Conservation (phyloP, 2,797 vertebrate species). For the Megalops cyprinoides region DNA sequence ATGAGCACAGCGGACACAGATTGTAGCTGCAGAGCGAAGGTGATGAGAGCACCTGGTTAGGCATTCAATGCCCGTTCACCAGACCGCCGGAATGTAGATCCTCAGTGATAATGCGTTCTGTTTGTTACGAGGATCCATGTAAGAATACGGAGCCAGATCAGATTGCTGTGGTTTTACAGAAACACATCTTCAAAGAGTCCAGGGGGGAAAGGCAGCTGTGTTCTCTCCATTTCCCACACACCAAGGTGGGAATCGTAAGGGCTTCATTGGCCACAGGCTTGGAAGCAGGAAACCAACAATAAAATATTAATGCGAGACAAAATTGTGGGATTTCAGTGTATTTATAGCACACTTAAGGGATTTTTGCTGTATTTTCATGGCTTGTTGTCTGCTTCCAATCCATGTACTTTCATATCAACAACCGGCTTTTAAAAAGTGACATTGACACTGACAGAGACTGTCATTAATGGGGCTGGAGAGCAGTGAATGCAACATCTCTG, state of each 20-base stretch:
- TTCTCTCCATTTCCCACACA: conserved; percentile 35
- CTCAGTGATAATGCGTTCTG: neutral
- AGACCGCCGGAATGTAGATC: neutral
- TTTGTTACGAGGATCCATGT: neutral
- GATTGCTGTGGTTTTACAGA: conserved; percentile 19
- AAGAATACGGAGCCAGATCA: neutral
- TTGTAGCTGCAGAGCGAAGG: too few species aligned
- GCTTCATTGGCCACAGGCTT: conserved; percentile 46
- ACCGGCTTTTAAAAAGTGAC: conserved; percentile 61
- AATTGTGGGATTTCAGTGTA: conserved; percentile 52
- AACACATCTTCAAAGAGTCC: conserved; percentile 27
- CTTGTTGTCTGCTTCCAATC: conserved; percentile 55
- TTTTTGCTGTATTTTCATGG: conserved; percentile 51
- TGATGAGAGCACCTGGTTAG: neutral
- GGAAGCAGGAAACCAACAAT: conserved; percentile 56
- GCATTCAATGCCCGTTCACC: neutral
- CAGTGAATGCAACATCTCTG: conserved; percentile 58
- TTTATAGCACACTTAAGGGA: conserved; percentile 56
- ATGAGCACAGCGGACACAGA: conserved; percentile 13
- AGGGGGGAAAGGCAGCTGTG: conserved; percentile 34
- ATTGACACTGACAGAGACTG: too few species aligned
- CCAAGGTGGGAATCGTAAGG: conserved; percentile 49
- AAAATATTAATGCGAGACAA: conserved; percentile 65
- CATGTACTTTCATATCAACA: conserved; percentile 63
- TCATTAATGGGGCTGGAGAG: conserved; percentile 69